Evolutionary conservation across 64 coral and sea anemone species (phyloP).

Genomic region (Actinia equina): DNA sequence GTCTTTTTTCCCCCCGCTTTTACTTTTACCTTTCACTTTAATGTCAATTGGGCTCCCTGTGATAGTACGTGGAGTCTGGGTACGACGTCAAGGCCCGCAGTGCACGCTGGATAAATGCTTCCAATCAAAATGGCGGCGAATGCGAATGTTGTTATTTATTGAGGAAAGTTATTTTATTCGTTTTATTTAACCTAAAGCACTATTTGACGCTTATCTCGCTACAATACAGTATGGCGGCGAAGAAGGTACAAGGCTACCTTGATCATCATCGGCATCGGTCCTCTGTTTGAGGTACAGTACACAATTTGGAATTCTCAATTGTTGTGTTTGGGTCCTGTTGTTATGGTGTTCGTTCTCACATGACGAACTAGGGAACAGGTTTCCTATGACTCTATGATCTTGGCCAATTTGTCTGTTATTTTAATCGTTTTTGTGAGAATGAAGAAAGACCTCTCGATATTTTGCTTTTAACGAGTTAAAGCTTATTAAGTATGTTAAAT

Average conservation of each 20-base stretch:
- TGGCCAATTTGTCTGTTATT: too few relatives aligned
- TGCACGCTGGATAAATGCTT: conserved; percentile 2
- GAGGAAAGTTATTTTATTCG: neutral
- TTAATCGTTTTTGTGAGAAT: too few relatives aligned
- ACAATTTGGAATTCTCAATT: too few relatives aligned
- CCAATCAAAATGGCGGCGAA: conserved; percentile 30
- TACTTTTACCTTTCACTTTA: too few relatives aligned
- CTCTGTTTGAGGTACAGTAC: conserved; percentile 6
- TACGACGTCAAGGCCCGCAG: neutral
- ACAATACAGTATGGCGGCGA: conserved; percentile 10
- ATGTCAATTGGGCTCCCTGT: neutral
- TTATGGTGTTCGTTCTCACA: neutral
- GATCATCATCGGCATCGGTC: conserved; percentile 15
- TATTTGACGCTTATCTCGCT: neutral
- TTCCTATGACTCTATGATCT: neutral
- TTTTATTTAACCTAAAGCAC: neutral
- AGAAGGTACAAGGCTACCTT: conserved; percentile 14
- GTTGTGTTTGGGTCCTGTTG: neutral
- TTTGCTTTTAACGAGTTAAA: too few relatives aligned
- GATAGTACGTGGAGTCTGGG: neutral
- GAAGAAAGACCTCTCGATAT: too few relatives aligned
- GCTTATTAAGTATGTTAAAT: too few relatives aligned
- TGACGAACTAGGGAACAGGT: neutral
- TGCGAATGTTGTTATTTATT: conserved; percentile 23
- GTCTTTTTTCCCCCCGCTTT: neutral